Base-by-base conservation (phyloP, 2,888 invertebrate species). In the Amblyjoppa fuscipennis region DNA sequence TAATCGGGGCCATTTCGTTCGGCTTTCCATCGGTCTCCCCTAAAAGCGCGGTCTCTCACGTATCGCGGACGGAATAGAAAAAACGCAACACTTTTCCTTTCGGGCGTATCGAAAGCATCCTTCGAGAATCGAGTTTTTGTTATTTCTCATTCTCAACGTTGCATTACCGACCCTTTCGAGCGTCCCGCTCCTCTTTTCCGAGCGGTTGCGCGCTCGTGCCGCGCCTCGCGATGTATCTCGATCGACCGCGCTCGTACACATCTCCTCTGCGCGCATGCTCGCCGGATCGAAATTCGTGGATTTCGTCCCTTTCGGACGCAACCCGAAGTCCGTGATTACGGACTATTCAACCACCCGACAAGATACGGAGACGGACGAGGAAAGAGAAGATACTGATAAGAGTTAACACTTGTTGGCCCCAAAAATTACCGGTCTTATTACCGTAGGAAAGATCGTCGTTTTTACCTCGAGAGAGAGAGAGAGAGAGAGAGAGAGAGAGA, bases 271-370 rank as follows among this genome's bases (percentile, higher is more conserved):
- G 13, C 28, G 45, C 34, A 77, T 85, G 85, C 68, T 79, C 16
- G 25, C 85, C 85, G 25, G 74, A 75, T 85, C n/a, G 13, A 6
- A 4, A 82, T 85, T 71, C 70, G 79, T 85, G 85, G 74, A 82
- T 82, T 85, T 85, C 81, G 85, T 85, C 85, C 85, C 85, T 85
- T 85, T 85, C 85, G 81, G 85, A 85, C 81, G 85, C 81, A 85
- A 85, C 85, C 85, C 81, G 79, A 82, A 85, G 78, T 75, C 75
- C 81, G 81, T 78, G 70, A 81, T 78, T 69, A 81, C 81, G 77
- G 78, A 75, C 68, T 75, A 70, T 61, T 66, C 81, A 61, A 53
- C 51, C 49, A n/a, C 45, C 59, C 71, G 73, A 68, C 61, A 74
- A 77, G 56, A 70, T 9, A 75, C 76, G 80, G 53, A 71, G 77